Evolutionary conservation across 2,113 vertebrate genomes (phyloP).

Genomic region (Eptesicus fuscus): DNA sequence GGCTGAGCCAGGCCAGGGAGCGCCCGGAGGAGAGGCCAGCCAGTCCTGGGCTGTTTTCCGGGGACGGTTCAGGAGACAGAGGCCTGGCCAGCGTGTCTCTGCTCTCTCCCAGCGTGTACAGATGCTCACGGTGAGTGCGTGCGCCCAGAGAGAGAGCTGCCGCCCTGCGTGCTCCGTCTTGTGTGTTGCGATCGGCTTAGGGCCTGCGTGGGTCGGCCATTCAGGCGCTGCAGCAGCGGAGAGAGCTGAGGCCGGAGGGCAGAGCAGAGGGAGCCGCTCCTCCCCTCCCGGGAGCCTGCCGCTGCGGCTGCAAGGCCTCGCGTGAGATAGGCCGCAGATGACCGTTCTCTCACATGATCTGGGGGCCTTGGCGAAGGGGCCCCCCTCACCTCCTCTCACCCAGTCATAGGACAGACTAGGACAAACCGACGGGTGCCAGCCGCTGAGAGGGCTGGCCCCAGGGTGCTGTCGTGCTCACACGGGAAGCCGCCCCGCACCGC

Average conservation of each 20-base stretch:
- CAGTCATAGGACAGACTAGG: not conserved
- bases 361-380: not conserved
- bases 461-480: not conserved
- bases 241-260: not conserved
- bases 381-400: not conserved
- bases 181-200: not conserved
- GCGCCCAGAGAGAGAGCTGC: not conserved
- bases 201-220: not conserved
- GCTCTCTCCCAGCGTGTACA: not conserved
- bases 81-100: not conserved
- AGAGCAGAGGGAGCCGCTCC: not conserved
- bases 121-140: not conserved
- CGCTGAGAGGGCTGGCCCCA: not conserved
- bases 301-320: not conserved
- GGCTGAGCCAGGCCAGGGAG: not conserved
- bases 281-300: not conserved
- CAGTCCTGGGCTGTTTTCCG: not conserved
- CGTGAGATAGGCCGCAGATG: not conserved
- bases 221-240: rapidly evolving
- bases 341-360: not conserved
- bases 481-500: not conserved
- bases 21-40: not conserved
- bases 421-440: not conserved
- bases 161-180: not conserved
- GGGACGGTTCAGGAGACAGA: not conserved